Percentiles rank a stretch among this genome's conserved stretches.
Conservation (phyloP, 2,797 vertebrate species). For the Pseudotriccus pelzelni region DNA sequence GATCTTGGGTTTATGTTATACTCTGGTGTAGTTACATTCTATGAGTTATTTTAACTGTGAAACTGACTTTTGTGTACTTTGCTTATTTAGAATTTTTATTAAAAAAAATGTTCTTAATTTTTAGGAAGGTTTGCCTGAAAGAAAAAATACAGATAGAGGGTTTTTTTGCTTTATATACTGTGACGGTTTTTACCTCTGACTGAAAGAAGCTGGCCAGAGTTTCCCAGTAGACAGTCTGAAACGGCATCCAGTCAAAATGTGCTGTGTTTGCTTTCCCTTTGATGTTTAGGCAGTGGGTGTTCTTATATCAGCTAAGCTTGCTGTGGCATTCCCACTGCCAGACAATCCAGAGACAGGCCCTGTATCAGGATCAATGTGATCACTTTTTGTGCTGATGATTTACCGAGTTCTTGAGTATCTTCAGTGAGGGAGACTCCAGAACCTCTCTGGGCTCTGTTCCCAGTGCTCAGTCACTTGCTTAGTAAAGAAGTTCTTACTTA, state of each 20-base stretch:
- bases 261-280: background rate
- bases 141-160: rapidly evolving
- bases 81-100: background rate
- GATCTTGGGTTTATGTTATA: background rate
- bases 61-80: background rate
- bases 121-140: background rate
- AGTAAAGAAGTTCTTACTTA: background rate
- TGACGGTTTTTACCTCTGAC: background rate
- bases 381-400: background rate
- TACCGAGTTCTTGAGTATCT: background rate
- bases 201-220: background rate
- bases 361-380: background rate
- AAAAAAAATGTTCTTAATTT: background rate
- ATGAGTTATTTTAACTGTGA: background rate
- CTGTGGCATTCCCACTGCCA: background rate
- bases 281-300: background rate
- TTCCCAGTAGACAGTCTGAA: background rate
- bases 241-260: background rate
- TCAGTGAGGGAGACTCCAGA: background rate
- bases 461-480: background rate
- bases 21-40: background rate
- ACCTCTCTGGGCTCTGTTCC: background rate
- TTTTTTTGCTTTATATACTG: background rate
- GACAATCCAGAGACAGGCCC: background rate
- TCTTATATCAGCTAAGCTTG: background rate